Evolutionary conservation across 2,888 invertebrate species (phyloP), one percentile per base, ranked within the genome.

Genomic region (Helleia helle): DNA sequence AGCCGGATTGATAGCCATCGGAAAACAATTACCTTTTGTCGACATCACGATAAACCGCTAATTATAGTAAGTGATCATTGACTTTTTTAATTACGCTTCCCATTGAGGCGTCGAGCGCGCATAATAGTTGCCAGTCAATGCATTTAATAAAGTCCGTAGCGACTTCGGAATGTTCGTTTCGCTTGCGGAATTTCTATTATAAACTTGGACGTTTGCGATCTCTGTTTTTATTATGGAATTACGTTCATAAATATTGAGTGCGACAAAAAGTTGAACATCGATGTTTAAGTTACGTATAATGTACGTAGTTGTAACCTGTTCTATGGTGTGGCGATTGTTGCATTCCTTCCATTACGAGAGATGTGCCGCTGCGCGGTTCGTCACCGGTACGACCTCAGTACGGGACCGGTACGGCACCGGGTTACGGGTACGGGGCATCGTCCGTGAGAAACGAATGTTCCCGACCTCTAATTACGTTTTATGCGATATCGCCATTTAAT

Each of bases 401-500:
- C 24, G 36, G 46, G 43, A 46, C 38, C 44, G 48, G 58, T 54
- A 52, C 54, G 52, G 62, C 57, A 57, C 52, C 42, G 61, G n/a
- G n/a, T n/a, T 57, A 60, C 63, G 49, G 56, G 41, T 27, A 48
- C 54, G 59, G 56, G 57, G 62, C 58, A 58, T 53, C 70, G 65
- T 61, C 70, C 76, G 77, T 75, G 83, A 80, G 81, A 81, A 77
- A 75, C 71, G 65, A 74, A 77, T 70, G 74, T 65, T 70, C 70
- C 71, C 71, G 69, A 62, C 74, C 83, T 80, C 80, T 83, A 83
- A 83, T 83, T 83, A 81, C 76, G 75, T 73, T 77, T 80, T 77
- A 81, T 80, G 72, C 77, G 75, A 80, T 81, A 83, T 83, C 76
- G 81, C 75, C 83, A 76, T 83, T 83, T 83, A 80, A 83, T 83